phyloP scores from a whole-genome alignment of 2,888 invertebrate genomes.

The Argynnis bischoffii region DNA sequence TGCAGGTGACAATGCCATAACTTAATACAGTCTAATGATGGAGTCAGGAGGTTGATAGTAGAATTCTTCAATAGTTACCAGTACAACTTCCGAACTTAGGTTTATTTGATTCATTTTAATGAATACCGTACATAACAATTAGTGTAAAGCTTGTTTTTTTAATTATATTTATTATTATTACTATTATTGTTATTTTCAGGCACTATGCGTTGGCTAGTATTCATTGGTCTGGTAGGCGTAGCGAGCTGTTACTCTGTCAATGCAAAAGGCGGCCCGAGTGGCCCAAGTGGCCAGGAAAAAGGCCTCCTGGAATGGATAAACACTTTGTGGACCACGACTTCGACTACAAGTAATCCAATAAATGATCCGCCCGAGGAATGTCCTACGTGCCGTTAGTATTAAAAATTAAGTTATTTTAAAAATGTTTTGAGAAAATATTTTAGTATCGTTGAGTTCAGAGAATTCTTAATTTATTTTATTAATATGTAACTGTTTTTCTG shows the following conservation, averaged over 20 bases:
- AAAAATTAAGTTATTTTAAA: too few species aligned
- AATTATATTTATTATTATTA: neutral
- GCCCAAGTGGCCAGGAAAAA: slow-evolving; percentile 52
- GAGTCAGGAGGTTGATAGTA: too few species aligned
- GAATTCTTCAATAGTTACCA: too few species aligned
- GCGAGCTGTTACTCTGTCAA: slow-evolving; percentile 46
- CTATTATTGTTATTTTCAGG: slow-evolving; percentile 14
- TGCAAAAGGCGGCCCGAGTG: slow-evolving; percentile 38
- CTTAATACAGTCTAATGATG: too few species aligned
- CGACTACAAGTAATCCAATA: slow-evolving; percentile 43
- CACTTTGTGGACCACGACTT: slow-evolving; percentile 57
- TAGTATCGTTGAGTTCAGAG: too few species aligned
- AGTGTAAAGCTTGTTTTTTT: slow-evolving; percentile 6
- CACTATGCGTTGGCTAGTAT: slow-evolving; percentile 54
- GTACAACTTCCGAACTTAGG: too few species aligned
- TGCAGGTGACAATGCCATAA: neutral
- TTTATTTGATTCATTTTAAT: neutral
- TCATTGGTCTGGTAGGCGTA: slow-evolving; percentile 50
- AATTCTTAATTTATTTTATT: too few species aligned
- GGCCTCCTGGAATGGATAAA: slow-evolving; percentile 74
- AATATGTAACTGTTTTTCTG: too few species aligned
- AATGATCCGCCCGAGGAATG: slow-evolving; percentile 69
- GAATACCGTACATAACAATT: too few species aligned
- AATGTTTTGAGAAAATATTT: too few species aligned
- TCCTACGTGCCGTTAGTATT: slow-evolving; percentile 72